Evolutionary conservation across 2,888 invertebrate genomes (phyloP), one percentile per base, ranked within the genome.

Genomic region (Nemotelus nigrinus): DNA sequence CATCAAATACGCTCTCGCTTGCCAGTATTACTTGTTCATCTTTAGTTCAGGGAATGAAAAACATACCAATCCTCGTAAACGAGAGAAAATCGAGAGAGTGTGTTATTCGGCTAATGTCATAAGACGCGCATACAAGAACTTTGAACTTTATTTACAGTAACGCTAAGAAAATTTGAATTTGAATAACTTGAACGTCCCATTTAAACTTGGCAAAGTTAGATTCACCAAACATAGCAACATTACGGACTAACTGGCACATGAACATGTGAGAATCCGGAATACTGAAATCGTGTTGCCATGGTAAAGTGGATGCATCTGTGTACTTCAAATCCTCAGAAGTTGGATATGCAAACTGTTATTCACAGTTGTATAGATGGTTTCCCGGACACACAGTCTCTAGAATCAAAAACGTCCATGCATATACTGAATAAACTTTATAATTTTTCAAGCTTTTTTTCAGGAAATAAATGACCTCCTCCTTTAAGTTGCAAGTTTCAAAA

Each of bases 151-250:
- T 78, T 77, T 77, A 67, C 70, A 75, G 50, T 45, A 63, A 74
- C 60, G 45, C 74, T 75, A 68, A 60, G 44, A n/a, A 68, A 77
- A 77, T 79, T 77, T 79, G 75, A 79, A 77, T 79, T 77, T 79
- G 77, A 79, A 79, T 79, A 79, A 77, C 76, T 78, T 76, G 67
- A 78, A 78, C 78, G 70, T 78, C 70, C 78, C 76, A 70, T 76
- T 78, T 76, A 76, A 78, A 76, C 60, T 77, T 67, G 77, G 74
- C 55, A 47, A 79, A 79, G 77, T 79, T 79, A 77, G 77, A 79
- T 77, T 79, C 75, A 79, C 79, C 79, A 77, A 79, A 79, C 79
- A 74, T 79, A 79, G 77, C 77, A 77, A 77, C 77, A 79, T 79
- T 79, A 72, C 74, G 77, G 71, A 72, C 76, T 70, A 75, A 78